phyloP scores from a whole-genome alignment of 2,113 vertebrate species.

The Megalops atlanticus region DNA sequence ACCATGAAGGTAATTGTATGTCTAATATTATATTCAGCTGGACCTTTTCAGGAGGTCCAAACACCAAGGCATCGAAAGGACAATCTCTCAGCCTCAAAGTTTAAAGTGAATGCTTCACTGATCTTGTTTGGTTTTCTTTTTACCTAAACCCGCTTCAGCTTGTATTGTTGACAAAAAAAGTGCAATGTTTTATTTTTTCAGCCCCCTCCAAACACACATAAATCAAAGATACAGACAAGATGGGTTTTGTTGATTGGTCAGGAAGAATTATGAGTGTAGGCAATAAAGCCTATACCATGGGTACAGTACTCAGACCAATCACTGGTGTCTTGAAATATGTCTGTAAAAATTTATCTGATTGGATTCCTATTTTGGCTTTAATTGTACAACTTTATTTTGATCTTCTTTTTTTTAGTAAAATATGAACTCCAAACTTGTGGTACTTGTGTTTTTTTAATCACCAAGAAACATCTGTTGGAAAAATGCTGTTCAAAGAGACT shows the following conservation, averaged over 20 bases:
- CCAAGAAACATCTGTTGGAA: neutral
- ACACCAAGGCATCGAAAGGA: constrained; percentile 35
- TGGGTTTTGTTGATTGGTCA: neutral
- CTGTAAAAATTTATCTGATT: constrained; percentile 58
- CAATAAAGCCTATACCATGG: constrained; percentile 22
- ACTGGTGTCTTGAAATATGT: constrained; percentile 54
- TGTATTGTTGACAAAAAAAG: constrained; percentile 17
- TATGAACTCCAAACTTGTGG: constrained; percentile 50
- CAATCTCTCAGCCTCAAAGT: constrained; percentile 41
- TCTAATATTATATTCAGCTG: constrained; percentile 14
- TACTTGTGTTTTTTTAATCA: constrained; percentile 42
- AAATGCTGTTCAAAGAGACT: neutral
- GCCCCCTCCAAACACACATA: constrained; percentile 1
- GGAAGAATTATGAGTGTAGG: constrained; percentile 23
- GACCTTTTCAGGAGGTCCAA: constrained; percentile 18
- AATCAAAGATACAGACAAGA: neutral
- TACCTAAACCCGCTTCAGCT: neutral
- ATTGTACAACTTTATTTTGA: constrained; percentile 73
- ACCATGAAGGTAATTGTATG: neutral
- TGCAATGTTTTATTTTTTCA: constrained; percentile 19
- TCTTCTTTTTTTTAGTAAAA: constrained; percentile 72
- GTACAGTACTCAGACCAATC: neutral
- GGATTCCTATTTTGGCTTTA: constrained; percentile 60
- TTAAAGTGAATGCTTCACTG: constrained; percentile 34
- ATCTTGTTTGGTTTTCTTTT: neutral